phyloP scores from a whole-genome alignment of 2,888 invertebrate genomes.

The Torymus aiolomorphi region DNA sequence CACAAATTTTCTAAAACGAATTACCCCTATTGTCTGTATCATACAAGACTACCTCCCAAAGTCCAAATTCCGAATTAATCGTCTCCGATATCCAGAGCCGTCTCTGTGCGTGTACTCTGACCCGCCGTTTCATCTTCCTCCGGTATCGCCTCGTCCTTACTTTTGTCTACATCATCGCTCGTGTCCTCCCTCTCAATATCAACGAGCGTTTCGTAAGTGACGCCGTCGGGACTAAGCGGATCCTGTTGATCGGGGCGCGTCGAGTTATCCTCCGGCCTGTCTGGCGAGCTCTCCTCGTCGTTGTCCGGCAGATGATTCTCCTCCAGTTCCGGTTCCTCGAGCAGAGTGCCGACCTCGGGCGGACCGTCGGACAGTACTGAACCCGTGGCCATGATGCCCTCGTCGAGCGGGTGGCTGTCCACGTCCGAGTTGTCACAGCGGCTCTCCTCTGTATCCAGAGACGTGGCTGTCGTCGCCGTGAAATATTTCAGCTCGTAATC shows the following conservation, averaged over 20 bases:
- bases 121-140: not conserved
- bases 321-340: conserved; percentile 72
- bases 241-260: conserved; percentile 32
- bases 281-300: not conserved
- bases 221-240: conserved; percentile 19
- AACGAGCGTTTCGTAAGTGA: not conserved
- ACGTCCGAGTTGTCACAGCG: conserved; percentile 67
- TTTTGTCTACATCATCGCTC: not conserved
- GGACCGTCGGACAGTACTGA: conserved; percentile 64
- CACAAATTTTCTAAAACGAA: too few species aligned
- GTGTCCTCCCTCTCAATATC: conserved; percentile 16
- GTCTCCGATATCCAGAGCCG: conserved; percentile 16
- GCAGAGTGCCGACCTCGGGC: conserved; percentile 67
- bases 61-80: not conserved
- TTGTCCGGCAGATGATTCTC: conserved; percentile 4
- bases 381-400: conserved; percentile 62
- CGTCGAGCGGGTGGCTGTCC: conserved; percentile 66
- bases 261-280: conserved; percentile 3
- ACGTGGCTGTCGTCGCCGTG: conserved; percentile 63
- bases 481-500: conserved; percentile 71
- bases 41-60: not conserved
- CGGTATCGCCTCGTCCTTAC: not conserved
- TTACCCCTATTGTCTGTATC: too few species aligned
- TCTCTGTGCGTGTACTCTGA: not conserved
- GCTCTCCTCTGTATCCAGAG: conserved; percentile 68